Conservation (phyloP, 2,113 vertebrate species). For the Notothenia coriiceps region DNA sequence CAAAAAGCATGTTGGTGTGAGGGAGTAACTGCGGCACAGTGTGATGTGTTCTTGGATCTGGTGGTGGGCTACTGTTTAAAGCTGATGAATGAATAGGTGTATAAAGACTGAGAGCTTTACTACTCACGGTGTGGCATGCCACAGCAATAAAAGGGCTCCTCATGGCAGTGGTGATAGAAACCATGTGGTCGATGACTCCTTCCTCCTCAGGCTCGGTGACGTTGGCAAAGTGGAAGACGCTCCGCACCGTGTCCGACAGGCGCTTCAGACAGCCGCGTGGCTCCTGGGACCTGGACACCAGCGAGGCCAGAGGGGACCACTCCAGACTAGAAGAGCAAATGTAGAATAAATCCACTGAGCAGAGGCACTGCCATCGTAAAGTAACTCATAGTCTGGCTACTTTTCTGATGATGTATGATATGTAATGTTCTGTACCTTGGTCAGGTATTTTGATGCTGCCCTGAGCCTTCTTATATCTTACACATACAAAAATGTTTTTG, state of each 20-base stretch:
- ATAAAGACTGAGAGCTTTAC: not conserved
- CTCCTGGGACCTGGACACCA: slow-evolving; percentile 84
- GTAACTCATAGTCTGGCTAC: not conserved
- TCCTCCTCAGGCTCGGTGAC: slow-evolving; percentile 87
- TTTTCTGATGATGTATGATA: not conserved
- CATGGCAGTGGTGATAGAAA: slow-evolving; percentile 90
- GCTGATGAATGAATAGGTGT: not conserved
- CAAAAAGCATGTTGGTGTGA: not conserved
- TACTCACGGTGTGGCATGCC: slow-evolving; percentile 89
- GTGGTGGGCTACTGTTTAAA: not conserved
- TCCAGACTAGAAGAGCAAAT: slow-evolving; percentile 79
- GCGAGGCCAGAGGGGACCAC: slow-evolving; percentile 87
- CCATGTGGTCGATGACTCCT: slow-evolving; percentile 94
- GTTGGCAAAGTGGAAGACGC: slow-evolving; percentile 82
- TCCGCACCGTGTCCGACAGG: slow-evolving; percentile 84
- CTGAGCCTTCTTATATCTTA: not conserved
- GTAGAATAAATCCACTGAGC: not conserved
- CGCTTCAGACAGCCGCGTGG: slow-evolving; percentile 90
- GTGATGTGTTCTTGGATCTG: not conserved
- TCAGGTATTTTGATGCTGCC: not conserved
- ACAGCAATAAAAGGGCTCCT: slow-evolving; percentile 90
- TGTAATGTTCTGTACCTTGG: not conserved
- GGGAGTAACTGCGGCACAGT: too few species aligned
- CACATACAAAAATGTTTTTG: not conserved
- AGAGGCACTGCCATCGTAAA: not conserved